A percentile compares a stretch with the other conserved stretches of the same genome.
Evolutionary conservation across 2,113 vertebrate genomes (phyloP).

Genomic region (Carassius carassius): DNA sequence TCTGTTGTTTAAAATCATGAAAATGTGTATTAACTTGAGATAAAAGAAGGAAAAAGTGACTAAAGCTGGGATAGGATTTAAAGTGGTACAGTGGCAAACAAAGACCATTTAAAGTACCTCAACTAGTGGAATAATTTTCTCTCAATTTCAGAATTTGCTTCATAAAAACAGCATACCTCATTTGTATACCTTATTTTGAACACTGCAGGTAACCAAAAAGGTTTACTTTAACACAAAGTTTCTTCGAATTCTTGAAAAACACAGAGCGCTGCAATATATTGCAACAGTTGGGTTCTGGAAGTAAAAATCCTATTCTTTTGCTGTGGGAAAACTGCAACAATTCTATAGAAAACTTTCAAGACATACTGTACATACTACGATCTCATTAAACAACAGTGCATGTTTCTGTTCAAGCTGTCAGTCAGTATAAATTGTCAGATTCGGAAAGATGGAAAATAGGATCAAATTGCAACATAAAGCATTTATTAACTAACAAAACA

Average conservation of each 20-base stretch:
- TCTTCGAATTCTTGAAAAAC: background rate
- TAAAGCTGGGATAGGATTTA: background rate
- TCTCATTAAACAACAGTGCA: background rate
- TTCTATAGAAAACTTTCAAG: background rate
- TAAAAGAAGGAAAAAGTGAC: background rate
- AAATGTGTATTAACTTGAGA: conserved; percentile 27
- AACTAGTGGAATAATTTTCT: background rate
- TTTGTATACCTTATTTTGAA: background rate
- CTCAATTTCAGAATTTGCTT: background rate
- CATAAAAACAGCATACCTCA: background rate
- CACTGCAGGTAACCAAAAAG: background rate
- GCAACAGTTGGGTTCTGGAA: background rate
- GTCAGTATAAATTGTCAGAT: background rate
- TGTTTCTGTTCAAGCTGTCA: background rate
- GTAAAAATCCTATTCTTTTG: background rate
- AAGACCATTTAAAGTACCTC: background rate
- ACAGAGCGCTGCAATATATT: background rate
- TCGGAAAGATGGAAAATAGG: background rate
- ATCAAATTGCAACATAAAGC: background rate
- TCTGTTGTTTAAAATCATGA: conserved; percentile 39
- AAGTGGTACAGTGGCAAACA: background rate
- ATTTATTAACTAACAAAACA: background rate
- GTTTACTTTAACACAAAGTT: background rate
- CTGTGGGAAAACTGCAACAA: background rate
- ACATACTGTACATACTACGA: background rate